Evolutionary conservation across 2,797 vertebrate species (phyloP).

Genomic region (Tympanoctomys barrerae): DNA sequence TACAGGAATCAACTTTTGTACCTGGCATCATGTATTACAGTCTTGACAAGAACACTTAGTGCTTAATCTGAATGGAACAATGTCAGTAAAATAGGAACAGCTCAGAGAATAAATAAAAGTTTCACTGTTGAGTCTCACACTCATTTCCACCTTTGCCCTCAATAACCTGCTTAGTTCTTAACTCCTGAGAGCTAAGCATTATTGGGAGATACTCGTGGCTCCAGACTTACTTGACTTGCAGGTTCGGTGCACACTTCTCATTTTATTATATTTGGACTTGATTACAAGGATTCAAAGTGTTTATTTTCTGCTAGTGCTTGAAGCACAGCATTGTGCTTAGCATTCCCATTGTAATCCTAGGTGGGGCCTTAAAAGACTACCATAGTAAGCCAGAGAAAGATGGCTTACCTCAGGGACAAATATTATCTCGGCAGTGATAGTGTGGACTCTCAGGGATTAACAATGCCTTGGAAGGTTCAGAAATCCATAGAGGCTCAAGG

Average conservation of each 20-base stretch:
- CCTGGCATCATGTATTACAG: background rate
- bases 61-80: conserved; percentile 40
- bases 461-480: background rate
- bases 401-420: background rate
- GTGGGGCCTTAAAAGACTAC: background rate
- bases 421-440: background rate
- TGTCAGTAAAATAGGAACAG: background rate
- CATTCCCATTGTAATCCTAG: background rate
- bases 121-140: background rate
- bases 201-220: background rate
- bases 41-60: background rate
- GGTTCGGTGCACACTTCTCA: conserved; percentile 4
- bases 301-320: conserved; percentile 44
- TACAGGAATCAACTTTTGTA: conserved; percentile 3
- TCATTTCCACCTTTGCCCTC: background rate
- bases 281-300: conserved; percentile 55
- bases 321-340: background rate
- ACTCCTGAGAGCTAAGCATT: conserved; percentile 21
- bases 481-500: background rate
- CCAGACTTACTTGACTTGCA: conserved; percentile 47
- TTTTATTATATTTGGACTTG: conserved; percentile 61
- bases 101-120: conserved; percentile 12
- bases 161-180: conserved; percentile 35
- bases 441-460: background rate
- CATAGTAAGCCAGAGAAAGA: background rate